Evolutionary conservation across 2,888 invertebrate species (phyloP).

Genomic region (Mesorhabditis spiculigera): DNA sequence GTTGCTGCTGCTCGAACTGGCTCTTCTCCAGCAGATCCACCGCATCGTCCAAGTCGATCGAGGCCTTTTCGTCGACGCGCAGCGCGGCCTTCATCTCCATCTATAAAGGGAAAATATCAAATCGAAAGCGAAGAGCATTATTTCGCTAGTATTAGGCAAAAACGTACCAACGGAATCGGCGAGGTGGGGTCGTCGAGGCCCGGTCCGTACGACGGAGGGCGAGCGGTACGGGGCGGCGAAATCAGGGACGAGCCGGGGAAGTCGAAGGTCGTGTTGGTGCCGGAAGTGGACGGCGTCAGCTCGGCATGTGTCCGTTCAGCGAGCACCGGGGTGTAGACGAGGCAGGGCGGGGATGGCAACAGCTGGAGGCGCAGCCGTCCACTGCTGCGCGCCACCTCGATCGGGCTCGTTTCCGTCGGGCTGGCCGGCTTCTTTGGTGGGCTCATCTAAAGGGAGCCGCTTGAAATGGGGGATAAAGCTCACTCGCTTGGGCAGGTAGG

Average conservation of each 20-base stretch:
- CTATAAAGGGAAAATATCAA: not conserved
- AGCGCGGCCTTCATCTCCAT: not conserved
- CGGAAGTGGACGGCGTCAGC: no score
- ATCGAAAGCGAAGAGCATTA: not conserved
- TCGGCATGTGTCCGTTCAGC: no score
- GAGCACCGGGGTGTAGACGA: no score
- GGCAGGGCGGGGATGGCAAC: no score
- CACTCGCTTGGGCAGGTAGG: no score
- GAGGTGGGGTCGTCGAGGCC: not conserved
- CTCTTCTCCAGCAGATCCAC: not conserved
- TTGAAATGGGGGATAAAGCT: no score
- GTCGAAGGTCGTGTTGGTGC: not conserved
- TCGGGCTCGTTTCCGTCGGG: no score
- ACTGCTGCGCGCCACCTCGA: no score
- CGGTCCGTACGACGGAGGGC: not conserved
- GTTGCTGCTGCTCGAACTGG: not conserved
- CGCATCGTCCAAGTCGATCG: not conserved
- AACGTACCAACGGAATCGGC: constrained; percentile 2
- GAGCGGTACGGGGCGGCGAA: constrained; percentile 2
- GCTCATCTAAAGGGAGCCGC: no score
- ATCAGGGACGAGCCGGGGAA: not conserved
- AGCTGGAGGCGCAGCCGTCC: no score
- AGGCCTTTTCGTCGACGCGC: constrained; percentile 1
- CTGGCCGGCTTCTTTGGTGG: not conserved
- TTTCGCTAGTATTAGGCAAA: not conserved